phyloP scores from a whole-genome alignment of 2,113 vertebrate species.

The Sigmodon hispidus region DNA sequence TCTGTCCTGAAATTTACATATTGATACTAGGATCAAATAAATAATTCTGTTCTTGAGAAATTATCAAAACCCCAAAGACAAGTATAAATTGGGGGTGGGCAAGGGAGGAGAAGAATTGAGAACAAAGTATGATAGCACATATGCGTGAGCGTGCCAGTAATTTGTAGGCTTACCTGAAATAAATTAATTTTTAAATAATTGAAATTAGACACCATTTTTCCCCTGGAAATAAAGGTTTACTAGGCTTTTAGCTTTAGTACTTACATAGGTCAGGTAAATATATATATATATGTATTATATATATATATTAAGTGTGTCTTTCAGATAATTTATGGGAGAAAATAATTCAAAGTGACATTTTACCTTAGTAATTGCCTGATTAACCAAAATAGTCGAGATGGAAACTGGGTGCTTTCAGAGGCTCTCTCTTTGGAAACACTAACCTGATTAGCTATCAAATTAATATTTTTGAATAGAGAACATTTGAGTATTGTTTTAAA shows the following conservation, averaged over 20 bases:
- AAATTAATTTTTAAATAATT: slow-evolving; percentile 12
- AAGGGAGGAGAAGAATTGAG: background rate
- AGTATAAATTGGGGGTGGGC: background rate
- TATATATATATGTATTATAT: no score
- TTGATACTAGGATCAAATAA: slow-evolving; percentile 42
- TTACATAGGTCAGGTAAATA: slow-evolving; percentile 18
- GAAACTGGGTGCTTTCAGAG: background rate
- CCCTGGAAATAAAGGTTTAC: background rate
- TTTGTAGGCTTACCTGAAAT: background rate
- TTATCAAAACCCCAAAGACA: slow-evolving; percentile 48
- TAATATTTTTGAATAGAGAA: slow-evolving; percentile 6
- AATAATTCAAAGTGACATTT: slow-evolving; percentile 22
- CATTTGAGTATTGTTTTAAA: slow-evolving; percentile 1
- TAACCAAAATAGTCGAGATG: background rate
- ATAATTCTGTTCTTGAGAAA: slow-evolving; percentile 9
- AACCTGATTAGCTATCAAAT: background rate
- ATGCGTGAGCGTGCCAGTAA: background rate
- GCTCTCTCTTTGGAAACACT: background rate
- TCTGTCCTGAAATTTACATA: slow-evolving; percentile 11
- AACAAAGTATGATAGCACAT: background rate
- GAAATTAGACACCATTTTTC: slow-evolving; percentile 10
- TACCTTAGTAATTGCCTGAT: background rate
- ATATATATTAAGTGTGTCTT: slow-evolving; percentile 26
- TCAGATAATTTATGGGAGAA: background rate
- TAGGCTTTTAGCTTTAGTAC: slow-evolving; percentile 3